Evolutionary conservation across 1,140 invertebrate genomes (phyloP), one percentile per base, ranked within the genome.

Genomic region (Zophobas morio): DNA sequence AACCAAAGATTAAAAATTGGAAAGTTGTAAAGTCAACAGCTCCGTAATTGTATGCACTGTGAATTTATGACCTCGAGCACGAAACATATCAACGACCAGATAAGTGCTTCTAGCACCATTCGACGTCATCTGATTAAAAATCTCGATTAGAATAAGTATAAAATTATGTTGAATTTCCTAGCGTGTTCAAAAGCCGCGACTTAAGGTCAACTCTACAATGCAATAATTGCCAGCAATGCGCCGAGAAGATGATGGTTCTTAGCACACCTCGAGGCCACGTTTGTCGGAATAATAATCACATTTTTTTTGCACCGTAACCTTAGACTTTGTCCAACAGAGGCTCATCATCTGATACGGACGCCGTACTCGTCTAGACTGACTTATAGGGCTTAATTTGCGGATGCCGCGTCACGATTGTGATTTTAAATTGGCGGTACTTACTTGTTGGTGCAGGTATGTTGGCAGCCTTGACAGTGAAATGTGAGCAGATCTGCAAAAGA

Each of bases 391-490:
- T 37, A 75, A 56, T 74, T 73, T 36, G 66, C 36, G 33, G 49
- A 51, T 51, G 74, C 66, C 74, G 72, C 72, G 37, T 60, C 49
- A 63, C 33, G 36, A 63, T 51, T 74, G 49, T 4, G 20, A 51
- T 6, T 5, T 60, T 2, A 6, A 20, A 35, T 6, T 33, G 1
- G 2, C 2, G 20, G 32, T 57, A 78, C 63, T 72, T 56, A 76
- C 75, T 76, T 34, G 79, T 75, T 32, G 79, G 63, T 8, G 70
- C 51, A 1, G 79, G 79, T n/a, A 80, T 80, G 36, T 80, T 80
- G 63, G 79, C 79, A 78, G 79, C 76, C 46, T 80, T 49, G 47
- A 77, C 74, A 74, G 75, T 74, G 74, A 76, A 70, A 37, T 72
- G 46, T 34, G 76, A 53, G 51, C 39, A 74, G 54, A 72, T 47